Base-by-base conservation (phyloP, 2,888 invertebrate species). In the Apocheima hispidaria region DNA sequence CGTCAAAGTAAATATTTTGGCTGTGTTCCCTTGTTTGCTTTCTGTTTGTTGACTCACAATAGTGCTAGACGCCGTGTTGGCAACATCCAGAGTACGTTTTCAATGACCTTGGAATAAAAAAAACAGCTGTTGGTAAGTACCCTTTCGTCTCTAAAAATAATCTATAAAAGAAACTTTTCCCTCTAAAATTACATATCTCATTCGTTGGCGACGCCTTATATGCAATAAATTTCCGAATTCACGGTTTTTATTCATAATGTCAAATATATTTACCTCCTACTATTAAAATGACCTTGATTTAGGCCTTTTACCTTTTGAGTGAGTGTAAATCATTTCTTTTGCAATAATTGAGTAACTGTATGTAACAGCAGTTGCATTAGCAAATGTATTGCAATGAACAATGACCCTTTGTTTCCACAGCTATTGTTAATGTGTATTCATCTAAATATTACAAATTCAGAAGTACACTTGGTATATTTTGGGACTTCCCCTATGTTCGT, bases 1-100 rank as follows among this genome's bases (percentile, higher is more conserved):
- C 89, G 90, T 90, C 91, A 90, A 68, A 70, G 71, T 78, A 81
- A 86, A 85, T 86, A 85, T 83, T 87, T 90, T 90, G 91, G 88
- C 87, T 78, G 78, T 77, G 81, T 78, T 79, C 79, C 79, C 77
- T 74, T 82, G 82, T 85, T 85, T 84, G 80, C 82, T 73, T 68
- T 70, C 73, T 71, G 76, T 78, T 82, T 84, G 79, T 85, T 88
- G 84, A 87, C 81, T 88, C 88, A 86, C 77, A 84, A 76, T 74
- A 74, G 75, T 66, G 70, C 68, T 64, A 71, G 74, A 75, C 74
- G 66, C 72, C 65, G 77, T 70, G 79, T 80, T 86, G 84, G 87
- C 82, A 84, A 84, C 83, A 80, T 80, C 78, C 69, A 70, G 33
- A 51, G 55, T 18, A 63, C 62, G 72, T 70, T 68, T 69, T 60